A percentile compares a stretch with the other conserved stretches of the same genome.
These are phyloP conservation scores for Papilio demoleus DNA, from an alignment of 2,888 invertebrate species.

Conservation along the genomic window DNA sequence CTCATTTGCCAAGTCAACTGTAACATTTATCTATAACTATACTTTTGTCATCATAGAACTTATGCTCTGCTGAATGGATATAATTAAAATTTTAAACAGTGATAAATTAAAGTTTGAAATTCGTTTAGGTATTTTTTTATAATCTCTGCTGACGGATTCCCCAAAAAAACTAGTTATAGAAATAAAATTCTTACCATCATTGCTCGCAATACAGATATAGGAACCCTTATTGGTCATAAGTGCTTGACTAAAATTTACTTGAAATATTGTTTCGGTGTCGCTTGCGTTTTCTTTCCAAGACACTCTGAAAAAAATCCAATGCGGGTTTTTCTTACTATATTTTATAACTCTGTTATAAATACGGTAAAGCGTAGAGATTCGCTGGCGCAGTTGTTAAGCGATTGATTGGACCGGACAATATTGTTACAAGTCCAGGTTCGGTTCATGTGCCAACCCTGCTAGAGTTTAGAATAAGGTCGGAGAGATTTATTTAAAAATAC, in stretches of 20 bases:
- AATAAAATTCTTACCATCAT: slow-evolving; percentile 58
- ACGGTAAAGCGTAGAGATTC: too few species aligned
- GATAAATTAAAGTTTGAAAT: not conserved
- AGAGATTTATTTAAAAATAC: too few species aligned
- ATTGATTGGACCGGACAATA: too few species aligned
- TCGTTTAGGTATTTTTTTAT: not conserved
- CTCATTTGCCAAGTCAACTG: slow-evolving; percentile 55
- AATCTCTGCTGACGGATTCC: not conserved
- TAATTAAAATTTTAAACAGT: not conserved
- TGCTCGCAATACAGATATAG: slow-evolving; percentile 68
- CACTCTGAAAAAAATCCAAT: slow-evolving; percentile 42
- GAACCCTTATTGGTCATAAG: slow-evolving; percentile 57
- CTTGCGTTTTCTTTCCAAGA: slow-evolving; percentile 45
- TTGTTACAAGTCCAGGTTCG: too few species aligned
- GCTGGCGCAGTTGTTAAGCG: too few species aligned
- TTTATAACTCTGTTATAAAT: too few species aligned
- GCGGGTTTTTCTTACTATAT: too few species aligned
- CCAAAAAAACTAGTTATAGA: not conserved
- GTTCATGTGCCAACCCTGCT: too few species aligned
- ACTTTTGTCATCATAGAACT: not conserved
- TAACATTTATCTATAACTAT: not conserved
- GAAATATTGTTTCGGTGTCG: slow-evolving; percentile 53
- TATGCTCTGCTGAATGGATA: not conserved
- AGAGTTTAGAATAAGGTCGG: too few species aligned
- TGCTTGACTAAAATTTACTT: slow-evolving; percentile 54